Conservation (phyloP, 2,888 invertebrate species). For the Drosophila diplacantha region DNA sequence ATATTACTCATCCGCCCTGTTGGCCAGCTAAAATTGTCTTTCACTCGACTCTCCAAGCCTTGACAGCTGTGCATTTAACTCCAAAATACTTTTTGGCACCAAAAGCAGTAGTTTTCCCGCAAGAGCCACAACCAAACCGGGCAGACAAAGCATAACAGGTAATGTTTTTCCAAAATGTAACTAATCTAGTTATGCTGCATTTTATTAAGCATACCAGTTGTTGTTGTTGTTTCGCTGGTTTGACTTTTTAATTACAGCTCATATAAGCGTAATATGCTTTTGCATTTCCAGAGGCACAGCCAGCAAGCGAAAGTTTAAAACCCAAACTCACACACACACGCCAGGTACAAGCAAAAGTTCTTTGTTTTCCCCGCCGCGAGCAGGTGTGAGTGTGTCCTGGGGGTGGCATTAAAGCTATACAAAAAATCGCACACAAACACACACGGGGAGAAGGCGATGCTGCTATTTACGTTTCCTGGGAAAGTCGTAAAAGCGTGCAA, state of each 20-base stretch:
- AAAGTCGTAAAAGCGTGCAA: slow-evolving; percentile 64
- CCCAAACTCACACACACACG: slow-evolving; percentile 25
- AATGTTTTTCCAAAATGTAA: slow-evolving; percentile 8
- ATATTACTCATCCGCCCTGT: background rate
- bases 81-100: background rate
- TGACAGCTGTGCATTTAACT: background rate
- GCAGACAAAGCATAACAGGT: background rate
- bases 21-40: background rate
- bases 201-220: slow-evolving; percentile 14
- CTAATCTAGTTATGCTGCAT: slow-evolving; percentile 23
- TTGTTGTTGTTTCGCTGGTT: slow-evolving; percentile 26
- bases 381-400: slow-evolving; percentile 18
- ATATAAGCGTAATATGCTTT: slow-evolving; percentile 35
- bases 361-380: slow-evolving; percentile 31
- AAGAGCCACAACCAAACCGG: background rate
- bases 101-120: background rate
- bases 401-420: slow-evolving; percentile 29
- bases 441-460: background rate
- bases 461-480: slow-evolving; percentile 55
- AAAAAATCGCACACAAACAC: background rate
- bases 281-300: slow-evolving; percentile 3
- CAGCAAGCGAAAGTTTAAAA: slow-evolving; percentile 26
- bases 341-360: slow-evolving; percentile 43
- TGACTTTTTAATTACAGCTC: slow-evolving; percentile 56
- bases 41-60: background rate